Evolutionary conservation across 2,888 invertebrate genomes (phyloP), one percentile per base, ranked within the genome.

Genomic region (Siphonodentalium dalli): DNA sequence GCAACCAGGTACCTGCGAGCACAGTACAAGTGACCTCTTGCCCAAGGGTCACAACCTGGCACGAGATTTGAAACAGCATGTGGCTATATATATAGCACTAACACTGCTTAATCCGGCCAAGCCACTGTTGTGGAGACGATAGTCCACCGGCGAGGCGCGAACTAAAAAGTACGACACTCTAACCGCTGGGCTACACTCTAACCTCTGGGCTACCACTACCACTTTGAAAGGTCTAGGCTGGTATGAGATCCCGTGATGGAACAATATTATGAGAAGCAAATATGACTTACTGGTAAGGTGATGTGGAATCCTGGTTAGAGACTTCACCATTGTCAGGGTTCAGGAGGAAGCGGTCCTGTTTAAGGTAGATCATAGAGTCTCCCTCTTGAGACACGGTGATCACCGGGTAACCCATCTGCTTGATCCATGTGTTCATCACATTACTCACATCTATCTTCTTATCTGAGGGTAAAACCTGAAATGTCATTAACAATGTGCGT

Each of bases 401-500:
- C 6, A 78, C 64, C 1, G 78, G 78, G 49, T 69, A 75, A 0
- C 77, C 77, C 75, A 75, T 78, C 66, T 78, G 78, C 31, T 64
- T 58, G 5, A 74, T 78, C 78, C 78, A 78, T 0, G 77, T 76
- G 58, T 74, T 69, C 78, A 78, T 78, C 31, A 76, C 45, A 8
- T 56, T 50, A 24, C 58, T 58, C 6, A 78, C 72, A 54, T 71
- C 62, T 8, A 52, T 28, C 39, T 38, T 23, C n/a, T n/a, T n/a
- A n/a, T n/a, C n/a, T n/a, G n/a, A n/a, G n/a, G n/a, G n/a, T n/a
- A n/a, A n/a, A n/a, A n/a, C n/a, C n/a, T n/a, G n/a, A n/a, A n/a
- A n/a, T n/a, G n/a, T n/a, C n/a, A n/a, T n/a, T n/a, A n/a, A n/a
- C n/a, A n/a, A n/a, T n/a, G n/a, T n/a, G n/a, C n/a, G n/a, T n/a